Evolutionary conservation across 1,140 invertebrate species (phyloP).

Genomic region (Ptiloglossa arizonensis): DNA sequence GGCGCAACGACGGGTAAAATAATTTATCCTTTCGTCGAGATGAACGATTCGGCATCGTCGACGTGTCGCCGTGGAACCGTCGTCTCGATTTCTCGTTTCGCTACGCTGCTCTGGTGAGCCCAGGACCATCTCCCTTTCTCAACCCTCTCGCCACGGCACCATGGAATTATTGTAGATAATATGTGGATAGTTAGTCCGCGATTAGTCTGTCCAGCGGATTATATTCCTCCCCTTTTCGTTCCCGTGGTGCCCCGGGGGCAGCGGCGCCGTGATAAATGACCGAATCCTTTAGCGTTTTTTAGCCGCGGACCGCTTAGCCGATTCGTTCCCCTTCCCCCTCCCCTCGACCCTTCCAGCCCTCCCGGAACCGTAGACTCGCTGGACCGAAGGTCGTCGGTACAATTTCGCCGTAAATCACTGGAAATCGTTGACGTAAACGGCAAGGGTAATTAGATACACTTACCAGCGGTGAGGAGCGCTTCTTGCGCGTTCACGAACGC

Average conservation of each 20-base stretch:
- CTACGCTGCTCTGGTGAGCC: slow-evolving; percentile 31
- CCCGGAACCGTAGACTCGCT: slow-evolving; percentile 44
- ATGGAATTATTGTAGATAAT: slow-evolving; percentile 78
- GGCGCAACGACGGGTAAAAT: too few relatives aligned
- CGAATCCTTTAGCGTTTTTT: slow-evolving; percentile 79
- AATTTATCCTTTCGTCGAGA: too few relatives aligned
- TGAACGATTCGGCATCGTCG: too few relatives aligned
- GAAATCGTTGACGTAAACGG: slow-evolving; percentile 81
- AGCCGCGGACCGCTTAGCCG: slow-evolving; percentile 65
- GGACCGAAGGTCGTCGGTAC: slow-evolving; percentile 78
- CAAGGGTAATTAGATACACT: slow-evolving; percentile 81
- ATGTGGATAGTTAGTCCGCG: slow-evolving; percentile 76
- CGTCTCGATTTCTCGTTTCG: neutral
- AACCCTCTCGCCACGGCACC: slow-evolving; percentile 49
- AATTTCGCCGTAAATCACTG: slow-evolving; percentile 81
- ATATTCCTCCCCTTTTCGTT: slow-evolving; percentile 77
- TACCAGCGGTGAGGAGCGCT: slow-evolving; percentile 69
- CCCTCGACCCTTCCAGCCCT: slow-evolving; percentile 45
- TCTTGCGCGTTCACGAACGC: slow-evolving; percentile 65
- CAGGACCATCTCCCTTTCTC: too few relatives aligned
- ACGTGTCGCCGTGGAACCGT: too few relatives aligned
- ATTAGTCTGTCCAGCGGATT: slow-evolving; percentile 80
- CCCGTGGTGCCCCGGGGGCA: slow-evolving; percentile 71
- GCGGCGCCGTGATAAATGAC: slow-evolving; percentile 79
- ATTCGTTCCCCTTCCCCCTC: slow-evolving; percentile 36